Conservation (phyloP, 2,888 invertebrate genomes). For the Metopia argyrocephala region DNA sequence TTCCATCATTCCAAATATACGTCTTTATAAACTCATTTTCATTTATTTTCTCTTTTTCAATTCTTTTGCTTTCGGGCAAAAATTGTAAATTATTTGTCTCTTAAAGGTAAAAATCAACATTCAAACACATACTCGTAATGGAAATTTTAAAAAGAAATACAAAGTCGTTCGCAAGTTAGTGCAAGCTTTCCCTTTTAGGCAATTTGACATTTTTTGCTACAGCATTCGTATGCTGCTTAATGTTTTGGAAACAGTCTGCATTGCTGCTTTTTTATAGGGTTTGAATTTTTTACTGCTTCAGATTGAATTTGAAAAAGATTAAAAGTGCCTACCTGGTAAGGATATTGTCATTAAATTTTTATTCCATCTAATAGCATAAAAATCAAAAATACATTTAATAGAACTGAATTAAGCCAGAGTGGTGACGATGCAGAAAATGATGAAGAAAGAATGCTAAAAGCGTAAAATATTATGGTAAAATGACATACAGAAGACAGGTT, state of each 20-base stretch:
- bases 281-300: background rate
- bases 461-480: too few relatives aligned
- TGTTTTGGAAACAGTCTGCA: constrained; percentile 68
- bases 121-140: background rate
- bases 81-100: constrained; percentile 75
- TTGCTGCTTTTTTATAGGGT: constrained; percentile 19
- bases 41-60: constrained; percentile 24
- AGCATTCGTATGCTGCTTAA: constrained; percentile 66
- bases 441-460: too few relatives aligned
- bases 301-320: constrained; percentile 28
- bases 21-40: background rate
- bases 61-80: constrained; percentile 70
- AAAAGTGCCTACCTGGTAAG: constrained; percentile 1
- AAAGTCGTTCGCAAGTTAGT: background rate
- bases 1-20: constrained; percentile 30
- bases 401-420: too few relatives aligned
- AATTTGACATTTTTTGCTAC: constrained; percentile 28
- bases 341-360: background rate
- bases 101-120: constrained; percentile 66
- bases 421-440: too few relatives aligned
- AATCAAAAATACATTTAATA: too few relatives aligned
- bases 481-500: too few relatives aligned
- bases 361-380: too few relatives aligned
- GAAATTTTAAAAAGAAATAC: background rate
- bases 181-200: constrained; percentile 24